These are phyloP conservation scores for Brachypteracias leptosomus DNA, from an alignment of 2,113 vertebrate genomes.

Conservation along the genomic window DNA sequence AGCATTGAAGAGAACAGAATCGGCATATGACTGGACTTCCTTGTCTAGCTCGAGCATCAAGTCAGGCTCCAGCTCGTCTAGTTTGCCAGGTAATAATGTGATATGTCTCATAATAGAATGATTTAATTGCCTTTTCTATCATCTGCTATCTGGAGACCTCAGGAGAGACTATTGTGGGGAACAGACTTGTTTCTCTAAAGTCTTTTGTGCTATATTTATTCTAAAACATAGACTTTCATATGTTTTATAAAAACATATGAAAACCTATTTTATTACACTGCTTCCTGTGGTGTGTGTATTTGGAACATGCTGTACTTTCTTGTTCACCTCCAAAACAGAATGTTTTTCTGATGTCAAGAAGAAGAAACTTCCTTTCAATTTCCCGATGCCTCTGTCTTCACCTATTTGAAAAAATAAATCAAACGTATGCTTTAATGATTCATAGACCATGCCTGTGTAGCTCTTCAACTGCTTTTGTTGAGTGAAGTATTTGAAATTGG, in stretches of 20 bases:
- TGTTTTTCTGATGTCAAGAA: not conserved
- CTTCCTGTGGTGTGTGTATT: not conserved
- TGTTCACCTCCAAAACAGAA: not conserved
- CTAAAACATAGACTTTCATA: not conserved
- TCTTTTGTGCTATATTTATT: not conserved
- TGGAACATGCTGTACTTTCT: not conserved
- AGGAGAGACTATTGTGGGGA: not conserved
- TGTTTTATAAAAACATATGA: not conserved
- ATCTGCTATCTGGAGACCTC: not conserved
- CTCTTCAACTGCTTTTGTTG: not conserved
- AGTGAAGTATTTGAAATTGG: not conserved
- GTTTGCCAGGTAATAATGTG: conserved; percentile 87
- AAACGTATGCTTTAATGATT: not conserved
- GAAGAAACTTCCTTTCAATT: not conserved
- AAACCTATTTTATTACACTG: not conserved
- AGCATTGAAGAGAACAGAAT: conserved; percentile 93
- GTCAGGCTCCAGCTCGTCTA: conserved; percentile 93
- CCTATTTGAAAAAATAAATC: not conserved
- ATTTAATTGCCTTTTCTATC: not conserved
- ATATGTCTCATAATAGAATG: not conserved
- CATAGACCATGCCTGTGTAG: not conserved
- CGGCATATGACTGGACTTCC: conserved; percentile 95
- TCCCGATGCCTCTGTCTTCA: not conserved
- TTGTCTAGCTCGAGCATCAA: conserved; percentile 95
- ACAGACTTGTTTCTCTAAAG: not conserved